Evolutionary conservation across 1,140 invertebrate species (phyloP), one percentile per base, ranked within the genome.

Genomic region (Teleogryllus occipitalis): DNA sequence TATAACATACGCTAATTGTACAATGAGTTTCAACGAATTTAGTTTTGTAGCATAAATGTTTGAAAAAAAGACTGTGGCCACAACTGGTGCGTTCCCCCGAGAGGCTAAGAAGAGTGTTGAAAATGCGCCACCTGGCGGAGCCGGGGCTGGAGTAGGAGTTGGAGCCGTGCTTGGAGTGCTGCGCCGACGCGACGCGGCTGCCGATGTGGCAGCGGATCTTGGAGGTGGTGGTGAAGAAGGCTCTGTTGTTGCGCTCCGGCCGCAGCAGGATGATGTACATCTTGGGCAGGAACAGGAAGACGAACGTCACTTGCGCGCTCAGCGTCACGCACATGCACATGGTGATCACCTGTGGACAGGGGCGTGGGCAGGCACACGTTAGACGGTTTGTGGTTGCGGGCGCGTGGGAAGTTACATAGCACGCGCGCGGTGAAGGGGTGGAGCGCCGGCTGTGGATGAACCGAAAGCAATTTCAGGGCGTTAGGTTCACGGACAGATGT

Each of bases 121-220:
- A 39, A 39, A 39, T 39, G 27, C 1, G 18, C 27, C 80, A 81
- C 81, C 82, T 82, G 21, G 81, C 75, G 2, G 80, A 81, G 12
- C 81, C 80, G 14, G 39, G 15, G 76, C 78, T 49, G 46, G 78
- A 65, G 76, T 79, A 81, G 15, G 79, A 77, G 75, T 78, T 79
- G 46, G 79, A 49, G 79, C 65, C 74, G 14, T 82, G 75, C 77
- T 39, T 75, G 74, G 73, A 81, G 18, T 10, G 54, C 22, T 87
- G 83, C 5, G 87, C 86, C 0, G 87, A 86, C 8, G 86, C 85
- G 0, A 87, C 86, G 74, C 85, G 84, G 10, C 87, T 85, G 39
- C 93, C 94, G 82, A 95, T 93, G 86, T 95, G 93, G 84, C 93
- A 95, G 74, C 94, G 87, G 27, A 95, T 92, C 47, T 91, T 90